phyloP scores from a whole-genome alignment of 2,888 invertebrate species.

The Drosophila sordidula region DNA sequence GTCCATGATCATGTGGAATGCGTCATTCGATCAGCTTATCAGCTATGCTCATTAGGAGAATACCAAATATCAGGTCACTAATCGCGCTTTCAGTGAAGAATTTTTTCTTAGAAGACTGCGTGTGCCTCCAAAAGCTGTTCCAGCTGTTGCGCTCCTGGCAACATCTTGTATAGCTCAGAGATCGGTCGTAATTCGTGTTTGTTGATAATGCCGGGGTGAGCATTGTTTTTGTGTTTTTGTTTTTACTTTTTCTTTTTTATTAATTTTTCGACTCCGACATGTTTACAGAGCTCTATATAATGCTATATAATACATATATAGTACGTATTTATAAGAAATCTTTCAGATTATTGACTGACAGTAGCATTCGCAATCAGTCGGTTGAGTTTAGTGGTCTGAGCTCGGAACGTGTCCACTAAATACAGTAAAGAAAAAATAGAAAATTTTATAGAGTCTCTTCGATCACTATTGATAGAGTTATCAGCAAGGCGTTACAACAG shows the following conservation, averaged over 20 bases:
- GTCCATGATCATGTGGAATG: constrained; percentile 4
- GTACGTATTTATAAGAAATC: constrained; percentile 43
- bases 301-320: constrained; percentile 15
- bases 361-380: constrained; percentile 44
- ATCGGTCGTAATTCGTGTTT: constrained; percentile 23
- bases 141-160: constrained; percentile 45
- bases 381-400: constrained; percentile 40
- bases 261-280: constrained; percentile 2
- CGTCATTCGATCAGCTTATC: constrained; percentile 32
- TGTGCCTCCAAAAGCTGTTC: constrained; percentile 1
- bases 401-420: constrained; percentile 7
- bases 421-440: not conserved
- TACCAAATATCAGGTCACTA: constrained; percentile 10
- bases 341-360: constrained; percentile 46
- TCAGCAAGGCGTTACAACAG: constrained; percentile 28
- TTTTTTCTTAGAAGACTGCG: not conserved
- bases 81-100: not conserved
- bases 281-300: not conserved
- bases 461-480: constrained; percentile 31
- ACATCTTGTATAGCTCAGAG: constrained; percentile 34
- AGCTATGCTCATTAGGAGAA: not conserved
- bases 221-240: constrained; percentile 15
- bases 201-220: constrained; percentile 34
- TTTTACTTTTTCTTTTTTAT: too few relatives aligned
- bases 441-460: constrained; percentile 9